These are phyloP conservation scores for Zaprionus capensis DNA, from an alignment of 1,140 invertebrate species.

Conservation along the genomic window DNA sequence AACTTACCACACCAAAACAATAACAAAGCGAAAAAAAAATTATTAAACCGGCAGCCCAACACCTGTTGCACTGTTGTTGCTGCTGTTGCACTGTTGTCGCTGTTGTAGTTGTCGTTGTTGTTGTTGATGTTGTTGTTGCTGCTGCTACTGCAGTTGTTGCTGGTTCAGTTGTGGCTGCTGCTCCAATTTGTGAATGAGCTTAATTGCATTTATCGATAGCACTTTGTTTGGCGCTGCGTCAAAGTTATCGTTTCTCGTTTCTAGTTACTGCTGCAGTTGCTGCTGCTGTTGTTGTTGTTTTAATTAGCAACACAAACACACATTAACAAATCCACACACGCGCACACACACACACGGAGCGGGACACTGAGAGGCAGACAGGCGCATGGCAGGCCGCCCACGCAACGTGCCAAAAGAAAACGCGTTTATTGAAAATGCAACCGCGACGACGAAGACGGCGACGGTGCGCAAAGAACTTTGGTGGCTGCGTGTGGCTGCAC, in stretches of 20 bases:
- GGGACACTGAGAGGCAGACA: conserved; percentile 30
- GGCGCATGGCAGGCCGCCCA: conserved; percentile 61
- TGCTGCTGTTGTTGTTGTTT: conserved; percentile 56
- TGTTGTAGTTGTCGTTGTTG: background rate
- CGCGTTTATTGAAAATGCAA: conserved; percentile 79
- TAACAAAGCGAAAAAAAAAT: conserved; percentile 16
- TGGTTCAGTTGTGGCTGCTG: conserved; percentile 32
- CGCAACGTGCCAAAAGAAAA: conserved; percentile 72
- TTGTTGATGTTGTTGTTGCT: background rate
- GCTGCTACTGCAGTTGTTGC: conserved; percentile 6
- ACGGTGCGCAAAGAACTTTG: conserved; percentile 46
- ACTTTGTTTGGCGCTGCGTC: conserved; percentile 71
- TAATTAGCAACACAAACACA: conserved; percentile 81
- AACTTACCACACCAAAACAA: conserved; percentile 64
- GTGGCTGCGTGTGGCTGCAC: conserved; percentile 14
- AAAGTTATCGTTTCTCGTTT: conserved; percentile 68
- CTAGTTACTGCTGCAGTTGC: conserved; percentile 38
- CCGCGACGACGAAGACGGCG: conserved; percentile 41
- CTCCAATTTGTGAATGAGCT: conserved; percentile 63
- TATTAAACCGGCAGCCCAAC: conserved; percentile 41
- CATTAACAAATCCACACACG: conserved; percentile 67
- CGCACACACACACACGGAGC: conserved; percentile 31
- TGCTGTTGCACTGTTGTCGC: conserved; percentile 1
- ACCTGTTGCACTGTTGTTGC: conserved; percentile 43
- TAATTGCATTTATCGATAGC: conserved; percentile 74